Evolutionary conservation across 35 echinoderm and acorn worm genomes (phyloP).

Genomic region (Anneissia japonica): DNA sequence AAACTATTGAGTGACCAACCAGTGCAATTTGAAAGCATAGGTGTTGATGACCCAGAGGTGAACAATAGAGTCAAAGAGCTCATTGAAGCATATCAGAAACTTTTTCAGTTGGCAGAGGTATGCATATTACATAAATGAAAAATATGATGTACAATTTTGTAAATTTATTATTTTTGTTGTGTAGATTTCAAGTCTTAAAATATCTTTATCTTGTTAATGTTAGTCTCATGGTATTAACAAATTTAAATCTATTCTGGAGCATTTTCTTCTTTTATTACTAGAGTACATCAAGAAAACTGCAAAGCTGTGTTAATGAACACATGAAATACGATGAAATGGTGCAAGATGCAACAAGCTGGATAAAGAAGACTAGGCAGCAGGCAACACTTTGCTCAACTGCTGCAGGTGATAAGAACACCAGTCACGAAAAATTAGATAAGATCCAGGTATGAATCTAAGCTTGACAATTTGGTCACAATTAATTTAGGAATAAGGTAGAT

Average conservation of each 20-base stretch:
- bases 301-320: conserved; percentile 38
- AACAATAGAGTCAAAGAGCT: background rate
- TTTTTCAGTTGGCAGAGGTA: conserved; percentile 22
- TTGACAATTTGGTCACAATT: background rate
- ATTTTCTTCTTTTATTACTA: background rate
- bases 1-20: conserved; percentile 14
- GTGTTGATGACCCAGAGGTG: conserved; percentile 24
- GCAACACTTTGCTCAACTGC: conserved; percentile 26
- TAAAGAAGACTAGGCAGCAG: conserved; percentile 40
- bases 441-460: conserved; percentile 24
- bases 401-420: conserved; percentile 39
- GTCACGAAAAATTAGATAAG: conserved; percentile 30
- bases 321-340: conserved; percentile 18
- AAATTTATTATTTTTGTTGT: too few species aligned
- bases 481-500: background rate
- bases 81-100: conserved; percentile 9
- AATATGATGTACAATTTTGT: too few species aligned
- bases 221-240: too few species aligned
- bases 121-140: background rate
- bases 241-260: too few species aligned
- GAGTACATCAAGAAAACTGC: conserved; percentile 3
- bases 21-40: conserved; percentile 5
- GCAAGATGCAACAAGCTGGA: conserved; percentile 32
- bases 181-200: too few species aligned
- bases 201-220: too few species aligned